Percentiles rank a stretch among this genome's conserved stretches.
These are phyloP conservation scores for Anas capensis DNA, from an alignment of 2,797 vertebrate species.

Conservation along the genomic window DNA sequence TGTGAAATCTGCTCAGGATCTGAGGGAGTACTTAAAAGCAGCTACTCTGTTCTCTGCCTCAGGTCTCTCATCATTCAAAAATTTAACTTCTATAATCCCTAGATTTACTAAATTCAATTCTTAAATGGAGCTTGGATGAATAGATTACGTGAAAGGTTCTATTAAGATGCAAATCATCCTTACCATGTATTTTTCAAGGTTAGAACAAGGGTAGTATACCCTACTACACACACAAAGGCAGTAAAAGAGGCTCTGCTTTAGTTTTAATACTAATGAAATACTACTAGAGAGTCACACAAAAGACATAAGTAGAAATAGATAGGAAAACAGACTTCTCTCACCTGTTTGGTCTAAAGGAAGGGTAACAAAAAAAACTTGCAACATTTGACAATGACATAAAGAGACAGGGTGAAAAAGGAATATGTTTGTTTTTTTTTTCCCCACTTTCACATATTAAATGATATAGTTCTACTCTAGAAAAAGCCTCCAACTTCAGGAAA, in stretches of 20 bases:
- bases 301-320: background rate
- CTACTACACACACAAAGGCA: background rate
- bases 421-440: background rate
- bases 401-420: background rate
- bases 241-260: background rate
- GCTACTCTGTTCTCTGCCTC: background rate
- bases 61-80: background rate
- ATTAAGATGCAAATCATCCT: background rate
- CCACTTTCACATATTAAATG: background rate
- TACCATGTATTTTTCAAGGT: background rate
- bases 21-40: background rate
- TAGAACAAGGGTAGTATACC: background rate
- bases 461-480: background rate
- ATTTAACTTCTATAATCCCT: background rate
- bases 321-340: background rate
- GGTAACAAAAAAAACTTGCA: background rate
- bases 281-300: background rate
- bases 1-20: background rate
- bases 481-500: background rate
- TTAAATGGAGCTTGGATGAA: background rate
- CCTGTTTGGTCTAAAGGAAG: background rate
- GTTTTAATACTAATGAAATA: background rate
- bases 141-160: background rate
- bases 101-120: background rate
- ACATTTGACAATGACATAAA: rapidly evolving